phyloP scores from a whole-genome alignment of 1,140 invertebrate genomes.

The Brachionus manjavacas region DNA sequence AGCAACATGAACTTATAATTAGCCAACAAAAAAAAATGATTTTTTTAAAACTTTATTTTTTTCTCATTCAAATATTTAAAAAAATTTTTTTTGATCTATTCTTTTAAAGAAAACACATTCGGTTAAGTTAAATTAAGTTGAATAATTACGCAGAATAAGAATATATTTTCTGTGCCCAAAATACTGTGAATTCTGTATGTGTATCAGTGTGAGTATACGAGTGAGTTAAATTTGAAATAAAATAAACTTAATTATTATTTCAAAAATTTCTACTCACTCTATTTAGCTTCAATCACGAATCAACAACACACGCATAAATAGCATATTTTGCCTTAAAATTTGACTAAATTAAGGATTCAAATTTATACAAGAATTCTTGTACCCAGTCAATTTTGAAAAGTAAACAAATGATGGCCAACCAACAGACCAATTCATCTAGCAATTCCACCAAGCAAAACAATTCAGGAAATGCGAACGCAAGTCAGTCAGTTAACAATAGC shows the following conservation, averaged over 20 bases:
- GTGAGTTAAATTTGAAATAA: slow-evolving; percentile 8
- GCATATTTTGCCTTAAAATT: slow-evolving; percentile 23
- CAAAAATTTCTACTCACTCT: slow-evolving; percentile 36
- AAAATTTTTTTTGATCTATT: too few species aligned
- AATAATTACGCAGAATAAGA: neutral
- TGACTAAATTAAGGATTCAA: neutral
- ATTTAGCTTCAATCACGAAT: slow-evolving; percentile 21
- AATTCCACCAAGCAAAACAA: neutral
- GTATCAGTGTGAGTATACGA: slow-evolving; percentile 21
- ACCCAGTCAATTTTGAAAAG: neutral
- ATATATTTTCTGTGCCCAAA: neutral
- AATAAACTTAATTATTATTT: slow-evolving; percentile 15
- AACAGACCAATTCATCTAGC: neutral
- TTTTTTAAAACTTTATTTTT: too few species aligned
- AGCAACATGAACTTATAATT: too few species aligned
- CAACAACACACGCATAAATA: slow-evolving; percentile 33
- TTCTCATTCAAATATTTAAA: too few species aligned
- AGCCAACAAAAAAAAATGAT: too few species aligned
- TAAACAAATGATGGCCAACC: neutral
- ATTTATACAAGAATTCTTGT: neutral
- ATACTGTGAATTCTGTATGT: slow-evolving; percentile 17
- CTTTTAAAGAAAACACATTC: neutral
- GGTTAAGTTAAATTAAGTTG: neutral
- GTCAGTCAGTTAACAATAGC: neutral
- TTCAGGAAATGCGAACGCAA: neutral